These are phyloP conservation scores for Ectropis crepuscularia DNA, from an alignment of 2,888 invertebrate genomes.

Conservation along the genomic window DNA sequence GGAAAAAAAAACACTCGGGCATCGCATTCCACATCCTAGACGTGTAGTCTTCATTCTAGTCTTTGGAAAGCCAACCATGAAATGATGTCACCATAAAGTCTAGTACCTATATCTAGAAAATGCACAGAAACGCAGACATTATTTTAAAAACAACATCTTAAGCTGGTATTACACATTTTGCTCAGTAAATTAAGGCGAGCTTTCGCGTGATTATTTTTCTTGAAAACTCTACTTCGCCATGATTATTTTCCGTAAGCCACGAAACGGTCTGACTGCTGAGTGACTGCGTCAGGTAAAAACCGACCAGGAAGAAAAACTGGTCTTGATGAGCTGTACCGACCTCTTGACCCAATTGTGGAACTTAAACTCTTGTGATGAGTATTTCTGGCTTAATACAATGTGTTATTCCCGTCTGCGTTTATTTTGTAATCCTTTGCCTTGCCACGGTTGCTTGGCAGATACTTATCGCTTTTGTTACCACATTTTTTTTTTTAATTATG, in stretches of 20 bases:
- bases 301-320: constrained; percentile 29
- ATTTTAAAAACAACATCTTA: too few relatives aligned
- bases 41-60: too few relatives aligned
- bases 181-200: constrained; percentile 3
- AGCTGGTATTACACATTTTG: not conserved
- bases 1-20: too few relatives aligned
- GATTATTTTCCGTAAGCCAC: constrained; percentile 17
- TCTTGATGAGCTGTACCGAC: constrained; percentile 26
- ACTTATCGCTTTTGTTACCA: too few relatives aligned
- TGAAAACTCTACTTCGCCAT: constrained; percentile 3
- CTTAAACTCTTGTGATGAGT: constrained; percentile 25
- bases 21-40: too few relatives aligned
- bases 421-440: too few relatives aligned
- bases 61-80: too few relatives aligned
- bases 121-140: too few relatives aligned
- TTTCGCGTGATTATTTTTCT: constrained; percentile 11
- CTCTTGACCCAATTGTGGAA: constrained; percentile 27
- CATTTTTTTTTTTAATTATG: too few relatives aligned
- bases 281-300: constrained; percentile 28
- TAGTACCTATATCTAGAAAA: too few relatives aligned
- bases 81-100: too few relatives aligned
- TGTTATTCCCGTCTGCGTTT: constrained; percentile 1
- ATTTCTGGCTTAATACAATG: constrained; percentile 7
- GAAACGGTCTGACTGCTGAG: constrained; percentile 15
- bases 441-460: too few relatives aligned